Base-by-base conservation (phyloP, 2,797 vertebrate genomes). In the Spinibarbus caldwelli region DNA sequence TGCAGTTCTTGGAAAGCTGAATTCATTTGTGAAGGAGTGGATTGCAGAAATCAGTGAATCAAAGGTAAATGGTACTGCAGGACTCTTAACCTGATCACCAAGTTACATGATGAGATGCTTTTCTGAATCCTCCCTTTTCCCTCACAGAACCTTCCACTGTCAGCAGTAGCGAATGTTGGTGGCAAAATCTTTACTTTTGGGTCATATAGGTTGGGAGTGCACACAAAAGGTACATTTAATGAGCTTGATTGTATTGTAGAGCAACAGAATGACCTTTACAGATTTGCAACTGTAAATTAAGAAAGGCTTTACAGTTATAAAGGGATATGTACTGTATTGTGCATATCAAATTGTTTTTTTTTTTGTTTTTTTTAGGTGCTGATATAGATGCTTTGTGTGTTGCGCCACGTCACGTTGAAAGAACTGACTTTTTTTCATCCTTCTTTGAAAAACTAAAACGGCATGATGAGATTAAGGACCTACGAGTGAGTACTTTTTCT, bases 151-250 rank as follows among this genome's bases (percentile, higher is more conserved):
- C 95, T 99, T 86, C 97, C 97, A 76, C 95, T 95, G 80, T 96
- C 97, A n/a, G 91, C 95, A 73, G 94, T 95, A 88, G 95, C 90
- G 75, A 96, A 94, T 89, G 95, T 96, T 83, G 97, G 97, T 87
- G 98, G 98, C 57, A 99, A 98, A 94, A 97, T 99, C 94, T 97
- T 98, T 93, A 99, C 98, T 0, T 99, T 99, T 94, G 98, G 98
- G n/a, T 99, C 98, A 6, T 99, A 98, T 84, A 95, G 96, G 21
- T 97, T 99, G 54, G 98, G 98, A 90, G 98, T 99, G 23, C 98
- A 99, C 91, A 99, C 97, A 75, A 99, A 98, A 98, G 98, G 98
- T 99, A 96, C 75, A 79, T 81, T 0, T 21, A 2, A 72, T 45
- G 14, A 38, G 19, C 71, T 49, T 17, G 21, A 3, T 71, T 81